Evolutionary conservation across 2,888 invertebrate species (phyloP).

Genomic region (Leucophora obtusa): DNA sequence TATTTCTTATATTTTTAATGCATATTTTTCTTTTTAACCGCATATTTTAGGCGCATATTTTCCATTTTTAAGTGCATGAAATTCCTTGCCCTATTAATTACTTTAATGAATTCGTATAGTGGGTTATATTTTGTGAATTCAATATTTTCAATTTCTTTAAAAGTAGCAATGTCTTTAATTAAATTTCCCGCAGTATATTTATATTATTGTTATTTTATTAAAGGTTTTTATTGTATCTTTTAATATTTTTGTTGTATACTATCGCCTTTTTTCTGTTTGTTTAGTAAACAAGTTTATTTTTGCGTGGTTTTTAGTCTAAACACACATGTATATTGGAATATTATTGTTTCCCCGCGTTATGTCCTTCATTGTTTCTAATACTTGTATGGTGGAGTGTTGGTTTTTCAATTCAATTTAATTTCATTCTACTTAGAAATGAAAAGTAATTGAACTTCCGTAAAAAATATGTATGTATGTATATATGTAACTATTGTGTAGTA

Average conservation of each 20-base stretch:
- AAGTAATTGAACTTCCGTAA: slow-evolving; percentile 63
- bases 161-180: background rate
- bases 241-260: background rate
- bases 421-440: slow-evolving; percentile 38
- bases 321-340: background rate
- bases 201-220: background rate
- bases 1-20: too few species aligned
- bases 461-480: slow-evolving; percentile 11
- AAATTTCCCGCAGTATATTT: background rate
- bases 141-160: too few species aligned
- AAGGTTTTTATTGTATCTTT: slow-evolving; percentile 4
- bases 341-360: slow-evolving; percentile 7
- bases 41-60: too few species aligned
- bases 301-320: slow-evolving; percentile 50
- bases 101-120: too few species aligned
- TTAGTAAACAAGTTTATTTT: slow-evolving; percentile 54
- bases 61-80: too few species aligned
- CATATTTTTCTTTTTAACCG: too few species aligned
- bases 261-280: slow-evolving; percentile 5
- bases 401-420: slow-evolving; percentile 39
- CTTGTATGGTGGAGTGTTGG: background rate
- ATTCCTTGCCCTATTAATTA: too few species aligned
- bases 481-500: background rate
- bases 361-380: background rate
- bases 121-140: too few species aligned